Base-by-base conservation (phyloP, 2,113 vertebrate genomes). In the Sprattus sprattus region DNA sequence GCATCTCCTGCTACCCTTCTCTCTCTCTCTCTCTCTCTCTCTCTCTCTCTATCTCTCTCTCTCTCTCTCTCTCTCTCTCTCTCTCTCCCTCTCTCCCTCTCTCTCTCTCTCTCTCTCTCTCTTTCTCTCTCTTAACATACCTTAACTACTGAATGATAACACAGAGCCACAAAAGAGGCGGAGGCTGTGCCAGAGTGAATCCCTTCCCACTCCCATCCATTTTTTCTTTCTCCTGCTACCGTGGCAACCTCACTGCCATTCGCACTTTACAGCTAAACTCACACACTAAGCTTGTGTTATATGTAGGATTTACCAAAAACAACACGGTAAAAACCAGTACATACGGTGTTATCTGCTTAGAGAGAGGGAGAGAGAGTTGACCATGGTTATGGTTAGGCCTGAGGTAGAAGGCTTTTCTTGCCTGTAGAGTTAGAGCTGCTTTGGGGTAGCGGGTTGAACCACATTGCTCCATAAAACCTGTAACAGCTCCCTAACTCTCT, bases 401-500 rank as follows among this genome's bases (percentile, higher is more conserved):
- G 54, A 60, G 13, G 20, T 10, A 28, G 64, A 71, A 2, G 64
- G 64, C 25, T n/a, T 25, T 1, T 28, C 0, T 32, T 32, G 11
- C 25, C 22, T 11, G 25, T 67, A 25, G 64, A 67, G n/a, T 71
- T 32, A 32, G 64, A 32, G 64, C 25, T 32, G 11, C 64, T 67
- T 32, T 78, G 13, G 4, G 71, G 32, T 13, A 32, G 32, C 9
- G 28, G 71, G 46, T 57, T 52, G 64, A 89, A 60, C 28, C 83
- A 32, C 39, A 71, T 45, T 81, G 50, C 67, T 87, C 88, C 82
- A 85, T 64, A 52, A 52, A 81, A 81, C 49, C 83, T 81, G 83
- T 85, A 86, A 85, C 71, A 67, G 28, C 52, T 60, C 49, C 81
- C n/a, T 44, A 22, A 82, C 84, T 45, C 67, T 78, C 28, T 78